Conservation (phyloP, 2,888 invertebrate genomes). For the Erebia epiphron region DNA sequence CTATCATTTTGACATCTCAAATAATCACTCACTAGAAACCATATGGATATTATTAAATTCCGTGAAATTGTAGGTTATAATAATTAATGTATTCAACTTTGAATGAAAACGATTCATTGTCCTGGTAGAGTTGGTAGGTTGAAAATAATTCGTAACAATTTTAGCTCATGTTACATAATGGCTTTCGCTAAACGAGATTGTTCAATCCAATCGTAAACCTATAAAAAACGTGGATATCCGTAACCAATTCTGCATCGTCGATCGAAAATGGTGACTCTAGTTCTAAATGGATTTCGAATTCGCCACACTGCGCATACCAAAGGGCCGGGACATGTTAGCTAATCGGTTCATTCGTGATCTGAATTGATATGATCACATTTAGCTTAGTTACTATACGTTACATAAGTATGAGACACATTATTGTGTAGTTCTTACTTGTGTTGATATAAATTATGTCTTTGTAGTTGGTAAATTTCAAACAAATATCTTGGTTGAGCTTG, state of each 20-base stretch:
- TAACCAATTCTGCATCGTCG: background rate
- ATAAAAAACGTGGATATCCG: background rate
- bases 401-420: background rate
- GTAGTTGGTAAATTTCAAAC: background rate
- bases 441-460: background rate
- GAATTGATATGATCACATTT: conserved; percentile 31
- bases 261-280: conserved; percentile 17
- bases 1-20: too few species aligned
- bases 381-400: conserved; percentile 22
- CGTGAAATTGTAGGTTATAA: too few species aligned
- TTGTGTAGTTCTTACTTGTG: conserved; percentile 4
- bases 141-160: too few species aligned
- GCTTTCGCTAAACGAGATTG: too few species aligned
- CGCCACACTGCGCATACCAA: conserved; percentile 39
- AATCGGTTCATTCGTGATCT: conserved; percentile 39
- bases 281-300: conserved; percentile 30
- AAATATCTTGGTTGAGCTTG: too few species aligned
- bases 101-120: too few species aligned
- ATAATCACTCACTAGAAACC: too few species aligned
- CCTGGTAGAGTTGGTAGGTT: too few species aligned
- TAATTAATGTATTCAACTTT: too few species aligned
- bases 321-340: conserved; percentile 36
- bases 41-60: too few species aligned
- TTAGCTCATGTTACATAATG: too few species aligned
- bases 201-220: too few species aligned